These are phyloP conservation scores for Emys orbicularis DNA, from an alignment of 2,797 vertebrate species.

Conservation along the genomic window DNA sequence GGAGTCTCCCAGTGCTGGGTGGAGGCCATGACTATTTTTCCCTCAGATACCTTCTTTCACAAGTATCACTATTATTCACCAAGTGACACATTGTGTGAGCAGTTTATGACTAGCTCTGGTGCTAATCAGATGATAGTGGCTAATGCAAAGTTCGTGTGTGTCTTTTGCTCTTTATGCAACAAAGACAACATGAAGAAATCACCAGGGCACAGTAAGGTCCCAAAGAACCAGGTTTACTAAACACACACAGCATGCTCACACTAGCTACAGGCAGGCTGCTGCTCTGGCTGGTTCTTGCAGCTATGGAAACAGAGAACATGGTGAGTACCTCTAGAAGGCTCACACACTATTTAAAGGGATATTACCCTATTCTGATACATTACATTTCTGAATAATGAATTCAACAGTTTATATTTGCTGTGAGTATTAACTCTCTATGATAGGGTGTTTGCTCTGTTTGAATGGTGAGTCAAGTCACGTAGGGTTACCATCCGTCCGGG, in stretches of 20 bases:
- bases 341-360: too few relatives aligned
- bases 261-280: too few relatives aligned
- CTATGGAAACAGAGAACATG: neutral
- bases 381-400: neutral
- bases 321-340: neutral
- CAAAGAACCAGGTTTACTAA: neutral
- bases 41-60: neutral
- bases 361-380: too few relatives aligned
- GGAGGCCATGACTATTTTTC: neutral
- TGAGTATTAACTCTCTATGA: neutral
- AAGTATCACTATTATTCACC: accelerated
- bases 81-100: accelerated
- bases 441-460: neutral
- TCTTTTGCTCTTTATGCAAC: neutral
- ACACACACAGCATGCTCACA: too few relatives aligned
- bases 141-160: accelerated
- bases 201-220: neutral
- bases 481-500: too few relatives aligned
- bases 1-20: accelerated
- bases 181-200: neutral
- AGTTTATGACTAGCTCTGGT: neutral
- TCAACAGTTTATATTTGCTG: neutral
- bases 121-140: accelerated
- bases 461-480: neutral
- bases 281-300: neutral